Conservation (phyloP, 1,140 invertebrate genomes). For the Heliothis subflexa region DNA sequence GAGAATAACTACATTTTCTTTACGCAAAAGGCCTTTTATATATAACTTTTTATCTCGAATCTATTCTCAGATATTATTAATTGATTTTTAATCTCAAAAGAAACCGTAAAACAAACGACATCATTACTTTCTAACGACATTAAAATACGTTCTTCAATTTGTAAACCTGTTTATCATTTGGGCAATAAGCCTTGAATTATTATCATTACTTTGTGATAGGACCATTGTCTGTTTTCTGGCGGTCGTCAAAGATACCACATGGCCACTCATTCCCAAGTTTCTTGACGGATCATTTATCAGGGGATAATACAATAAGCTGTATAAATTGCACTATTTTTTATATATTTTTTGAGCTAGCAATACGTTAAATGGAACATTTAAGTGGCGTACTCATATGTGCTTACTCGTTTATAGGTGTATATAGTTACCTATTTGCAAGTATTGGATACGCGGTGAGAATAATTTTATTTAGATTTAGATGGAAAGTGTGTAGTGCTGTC, state of each 20-base stretch:
- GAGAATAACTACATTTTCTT: too few species aligned
- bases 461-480: not conserved
- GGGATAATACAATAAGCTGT: conserved; percentile 15
- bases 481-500: not conserved
- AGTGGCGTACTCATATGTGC: not conserved
- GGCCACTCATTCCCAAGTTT: not conserved
- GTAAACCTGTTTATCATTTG: too few species aligned
- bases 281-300: conserved; percentile 18
- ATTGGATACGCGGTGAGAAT: conserved; percentile 17
- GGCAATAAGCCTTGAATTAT: not conserved
- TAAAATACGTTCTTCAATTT: too few species aligned
- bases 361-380: conserved; percentile 23
- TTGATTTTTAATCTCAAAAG: not conserved
- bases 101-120: not conserved
- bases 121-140: too few species aligned
- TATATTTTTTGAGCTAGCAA: conserved; percentile 8
- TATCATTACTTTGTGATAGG: not conserved
- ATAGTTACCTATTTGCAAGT: conserved; percentile 22
- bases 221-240: not conserved
- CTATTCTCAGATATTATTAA: too few species aligned
- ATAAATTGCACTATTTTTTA: conserved; percentile 20
- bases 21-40: too few species aligned
- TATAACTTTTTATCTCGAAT: too few species aligned
- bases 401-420: not conserved
- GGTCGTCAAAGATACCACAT: conserved; percentile 4